Evolutionary conservation across 2,113 vertebrate species (phyloP).

Genomic region (Rhabdornis inornatus): DNA sequence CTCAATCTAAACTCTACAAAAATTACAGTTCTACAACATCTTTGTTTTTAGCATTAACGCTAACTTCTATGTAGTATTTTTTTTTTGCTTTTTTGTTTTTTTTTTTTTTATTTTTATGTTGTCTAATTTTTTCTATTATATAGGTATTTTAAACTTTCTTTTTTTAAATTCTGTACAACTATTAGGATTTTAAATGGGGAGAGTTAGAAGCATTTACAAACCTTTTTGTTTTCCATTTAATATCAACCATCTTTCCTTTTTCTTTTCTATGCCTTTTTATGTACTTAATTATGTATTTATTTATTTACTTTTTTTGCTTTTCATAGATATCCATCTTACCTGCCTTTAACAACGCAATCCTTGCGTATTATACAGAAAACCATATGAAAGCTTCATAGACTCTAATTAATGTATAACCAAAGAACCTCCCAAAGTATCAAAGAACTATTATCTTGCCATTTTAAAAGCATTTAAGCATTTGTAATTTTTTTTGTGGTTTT

Average conservation of each 20-base stretch:
- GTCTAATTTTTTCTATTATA: slow-evolving; percentile 91
- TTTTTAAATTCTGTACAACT: slow-evolving; percentile 87
- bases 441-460: slow-evolving; percentile 83
- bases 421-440: slow-evolving; percentile 86
- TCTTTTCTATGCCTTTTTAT: slow-evolving; percentile 56
- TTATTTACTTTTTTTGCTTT: slow-evolving; percentile 68
- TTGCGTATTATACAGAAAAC: slow-evolving; percentile 83
- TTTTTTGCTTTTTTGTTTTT: slow-evolving; percentile 74
- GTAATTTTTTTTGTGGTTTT: not conserved
- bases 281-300: slow-evolving; percentile 57
- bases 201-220: slow-evolving; percentile 85
- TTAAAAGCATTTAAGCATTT: slow-evolving; percentile 86
- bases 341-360: slow-evolving; percentile 69
- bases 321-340: slow-evolving; percentile 71
- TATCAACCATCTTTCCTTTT: slow-evolving; percentile 73
- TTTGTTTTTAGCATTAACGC: slow-evolving; percentile 89
- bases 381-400: slow-evolving; percentile 84
- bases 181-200: slow-evolving; percentile 85
- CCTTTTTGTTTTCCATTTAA: slow-evolving; percentile 62
- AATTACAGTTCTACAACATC: slow-evolving; percentile 94
- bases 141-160: slow-evolving; percentile 90
- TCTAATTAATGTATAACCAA: slow-evolving; percentile 83
- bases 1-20: slow-evolving; percentile 97
- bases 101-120: slow-evolving; percentile 73
- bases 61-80: slow-evolving; percentile 84